A percentile compares a stretch with the other conserved stretches of the same genome.
phyloP scores from a whole-genome alignment of 2,888 invertebrate genomes.

The Anarsia innoxiella region DNA sequence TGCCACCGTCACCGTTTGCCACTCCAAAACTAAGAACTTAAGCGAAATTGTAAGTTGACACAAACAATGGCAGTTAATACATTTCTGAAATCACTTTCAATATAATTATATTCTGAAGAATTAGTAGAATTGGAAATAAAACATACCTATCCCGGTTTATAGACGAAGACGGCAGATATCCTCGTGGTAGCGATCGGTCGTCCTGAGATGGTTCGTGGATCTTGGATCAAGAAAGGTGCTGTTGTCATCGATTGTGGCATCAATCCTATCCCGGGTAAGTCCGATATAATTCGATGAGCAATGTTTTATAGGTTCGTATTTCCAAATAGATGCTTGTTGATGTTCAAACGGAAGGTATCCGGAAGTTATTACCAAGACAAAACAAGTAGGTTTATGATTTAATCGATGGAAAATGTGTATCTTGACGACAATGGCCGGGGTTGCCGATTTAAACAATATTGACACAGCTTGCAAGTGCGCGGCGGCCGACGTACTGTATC shows the following conservation, averaged over 20 bases:
- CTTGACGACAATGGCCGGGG: constrained; percentile 32
- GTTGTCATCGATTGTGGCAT: constrained; percentile 99
- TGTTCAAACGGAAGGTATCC: no score
- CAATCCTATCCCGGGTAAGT: constrained; percentile 88
- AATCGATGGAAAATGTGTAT: constrained; percentile 15
- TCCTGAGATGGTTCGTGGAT: constrained; percentile 91
- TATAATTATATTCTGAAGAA: no score
- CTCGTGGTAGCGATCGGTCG: constrained; percentile 97
- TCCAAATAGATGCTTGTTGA: no score
- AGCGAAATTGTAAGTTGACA: constrained; percentile 80
- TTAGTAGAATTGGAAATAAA: no score
- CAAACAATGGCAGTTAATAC: no score
- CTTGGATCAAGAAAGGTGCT: constrained; percentile 98
- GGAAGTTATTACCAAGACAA: no score
- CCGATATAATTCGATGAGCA: no score
- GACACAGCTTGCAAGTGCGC: constrained; percentile 19
- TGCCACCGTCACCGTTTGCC: constrained; percentile 97
- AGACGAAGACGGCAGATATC: constrained; percentile 91
- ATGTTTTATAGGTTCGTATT: no score
- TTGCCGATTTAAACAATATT: constrained; percentile 20
- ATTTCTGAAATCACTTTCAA: no score
- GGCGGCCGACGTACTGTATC: background rate
- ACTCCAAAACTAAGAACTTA: constrained; percentile 93
- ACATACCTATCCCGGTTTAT: no score
- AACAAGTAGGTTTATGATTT: no score